These are phyloP conservation scores for Plagodis dolabraria DNA, from an alignment of 2,888 invertebrate genomes.

Conservation along the genomic window DNA sequence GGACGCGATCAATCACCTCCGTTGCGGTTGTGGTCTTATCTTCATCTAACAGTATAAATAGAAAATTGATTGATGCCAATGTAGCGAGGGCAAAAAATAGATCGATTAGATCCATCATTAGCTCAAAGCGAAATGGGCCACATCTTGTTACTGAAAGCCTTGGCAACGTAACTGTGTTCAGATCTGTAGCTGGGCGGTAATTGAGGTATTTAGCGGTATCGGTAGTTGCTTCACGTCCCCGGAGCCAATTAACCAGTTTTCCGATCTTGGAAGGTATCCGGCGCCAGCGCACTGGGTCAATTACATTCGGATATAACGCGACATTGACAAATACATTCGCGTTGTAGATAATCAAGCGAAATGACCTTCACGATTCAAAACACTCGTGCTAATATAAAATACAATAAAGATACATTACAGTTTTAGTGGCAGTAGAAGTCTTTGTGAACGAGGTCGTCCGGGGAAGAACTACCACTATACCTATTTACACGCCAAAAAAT, in stretches of 20 bases:
- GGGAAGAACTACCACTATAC: too few species aligned
- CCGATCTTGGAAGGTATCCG: conserved; percentile 22
- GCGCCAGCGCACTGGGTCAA: conserved; percentile 1
- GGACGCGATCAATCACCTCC: conserved; percentile 20
- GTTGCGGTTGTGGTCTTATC: conserved; percentile 18
- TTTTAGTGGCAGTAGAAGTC: too few species aligned
- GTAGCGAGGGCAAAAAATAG: conserved; percentile 24
- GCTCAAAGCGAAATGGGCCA: conserved; percentile 1
- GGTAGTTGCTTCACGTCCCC: too few species aligned
- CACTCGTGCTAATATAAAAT: conserved; percentile 1
- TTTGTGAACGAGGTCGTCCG: too few species aligned
- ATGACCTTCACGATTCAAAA: conserved; percentile 7
- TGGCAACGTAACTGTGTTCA: background rate
- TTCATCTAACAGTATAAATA: conserved; percentile 30
- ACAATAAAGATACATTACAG: too few species aligned
- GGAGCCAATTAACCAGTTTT: conserved; percentile 11
- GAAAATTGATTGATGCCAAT: conserved; percentile 33
- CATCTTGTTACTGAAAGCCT: conserved; percentile 15
- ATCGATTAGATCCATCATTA: conserved; percentile 30
- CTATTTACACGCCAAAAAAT: too few species aligned
- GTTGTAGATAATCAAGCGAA: conserved; percentile 5
- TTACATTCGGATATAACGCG: conserved; percentile 14
- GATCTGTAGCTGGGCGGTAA: conserved; percentile 2
- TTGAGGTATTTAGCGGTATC: conserved; percentile 24
- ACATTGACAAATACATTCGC: conserved; percentile 8